These are phyloP conservation scores for Netelia melanura DNA, from an alignment of 2,888 invertebrate genomes.

Conservation along the genomic window DNA sequence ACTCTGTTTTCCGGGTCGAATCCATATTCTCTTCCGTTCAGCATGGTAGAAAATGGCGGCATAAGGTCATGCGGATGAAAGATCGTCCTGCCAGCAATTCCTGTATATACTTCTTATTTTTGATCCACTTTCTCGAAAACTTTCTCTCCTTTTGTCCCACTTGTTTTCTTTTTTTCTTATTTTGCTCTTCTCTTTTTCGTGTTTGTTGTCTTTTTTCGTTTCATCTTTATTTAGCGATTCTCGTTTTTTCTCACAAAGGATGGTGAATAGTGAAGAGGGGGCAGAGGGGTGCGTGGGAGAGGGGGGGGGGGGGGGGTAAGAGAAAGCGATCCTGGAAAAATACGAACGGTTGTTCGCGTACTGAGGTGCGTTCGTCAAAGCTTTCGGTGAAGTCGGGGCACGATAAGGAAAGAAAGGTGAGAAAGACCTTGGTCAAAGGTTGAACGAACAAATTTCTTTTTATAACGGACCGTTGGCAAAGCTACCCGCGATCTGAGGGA, in stretches of 20 bases:
- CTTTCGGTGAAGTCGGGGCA: no score
- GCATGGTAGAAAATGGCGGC: neutral
- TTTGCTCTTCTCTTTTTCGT: constrained; percentile 13
- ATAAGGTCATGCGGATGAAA: constrained; percentile 35
- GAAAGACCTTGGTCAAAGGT: neutral
- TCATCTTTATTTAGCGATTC: neutral
- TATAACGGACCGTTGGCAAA: neutral
- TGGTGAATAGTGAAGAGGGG: no score
- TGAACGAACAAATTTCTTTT: constrained; percentile 16
- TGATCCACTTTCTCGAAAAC: constrained; percentile 40
- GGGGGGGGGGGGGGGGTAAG: neutral
- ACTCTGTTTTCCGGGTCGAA: constrained; percentile 34
- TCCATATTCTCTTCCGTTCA: constrained; percentile 38
- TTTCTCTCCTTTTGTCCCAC: neutral
- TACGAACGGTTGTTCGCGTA: no score
- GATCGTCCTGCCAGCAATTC: constrained; percentile 38
- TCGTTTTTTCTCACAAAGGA: no score
- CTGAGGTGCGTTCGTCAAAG: no score
- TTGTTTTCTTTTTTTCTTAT: constrained; percentile 11
- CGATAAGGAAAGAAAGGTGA: no score
- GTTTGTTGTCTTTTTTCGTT: neutral
- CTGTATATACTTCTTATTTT: constrained; percentile 33
- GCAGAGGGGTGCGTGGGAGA: no score
- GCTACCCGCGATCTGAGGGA: no score
- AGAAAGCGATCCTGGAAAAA: no score